A percentile compares a stretch with the other conserved stretches of the same genome.
Evolutionary conservation across 2,888 invertebrate species (phyloP).

Genomic region (Mesorhabditis spiculigera): DNA sequence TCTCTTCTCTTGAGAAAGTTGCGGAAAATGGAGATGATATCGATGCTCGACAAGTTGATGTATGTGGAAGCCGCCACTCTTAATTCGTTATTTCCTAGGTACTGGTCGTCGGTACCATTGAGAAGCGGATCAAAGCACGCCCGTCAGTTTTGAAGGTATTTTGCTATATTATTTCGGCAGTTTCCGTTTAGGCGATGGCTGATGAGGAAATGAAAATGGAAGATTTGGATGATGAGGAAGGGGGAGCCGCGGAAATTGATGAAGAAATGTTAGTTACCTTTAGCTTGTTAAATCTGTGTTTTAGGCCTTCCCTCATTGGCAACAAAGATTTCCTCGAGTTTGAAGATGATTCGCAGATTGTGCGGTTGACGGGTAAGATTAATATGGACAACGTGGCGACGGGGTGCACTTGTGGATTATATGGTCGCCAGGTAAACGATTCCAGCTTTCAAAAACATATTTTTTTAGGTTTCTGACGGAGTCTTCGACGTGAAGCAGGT

Average conservation of each 20-base stretch:
- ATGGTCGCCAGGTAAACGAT: conserved; percentile 13
- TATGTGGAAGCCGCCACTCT: no score
- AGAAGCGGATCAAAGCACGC: conserved; percentile 26
- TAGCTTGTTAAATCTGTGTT: no score
- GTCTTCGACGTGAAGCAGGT: conserved; percentile 23
- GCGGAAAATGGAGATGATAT: neutral
- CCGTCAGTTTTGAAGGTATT: conserved; percentile 33
- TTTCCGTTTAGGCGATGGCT: neutral
- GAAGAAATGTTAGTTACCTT: no score
- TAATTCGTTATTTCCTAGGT: conserved; percentile 8
- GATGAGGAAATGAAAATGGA: conserved; percentile 19
- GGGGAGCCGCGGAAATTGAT: conserved; percentile 9
- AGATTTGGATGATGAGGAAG: conserved; percentile 15
- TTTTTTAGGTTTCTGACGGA: conserved; percentile 22
- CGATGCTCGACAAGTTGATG: neutral
- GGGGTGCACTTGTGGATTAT: conserved; percentile 29
- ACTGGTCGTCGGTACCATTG: conserved; percentile 33
- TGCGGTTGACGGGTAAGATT: conserved; percentile 19
- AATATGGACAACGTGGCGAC: conserved; percentile 34
- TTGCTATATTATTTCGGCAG: neutral
- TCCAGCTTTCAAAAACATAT: neutral
- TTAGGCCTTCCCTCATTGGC: conserved; percentile 6
- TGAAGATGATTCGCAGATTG: conserved; percentile 30
- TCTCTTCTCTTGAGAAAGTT: neutral
- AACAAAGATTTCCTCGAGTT: conserved; percentile 30